Evolutionary conservation across 2,113 vertebrate genomes (phyloP).

Genomic region (Clarias macrocephalus): DNA sequence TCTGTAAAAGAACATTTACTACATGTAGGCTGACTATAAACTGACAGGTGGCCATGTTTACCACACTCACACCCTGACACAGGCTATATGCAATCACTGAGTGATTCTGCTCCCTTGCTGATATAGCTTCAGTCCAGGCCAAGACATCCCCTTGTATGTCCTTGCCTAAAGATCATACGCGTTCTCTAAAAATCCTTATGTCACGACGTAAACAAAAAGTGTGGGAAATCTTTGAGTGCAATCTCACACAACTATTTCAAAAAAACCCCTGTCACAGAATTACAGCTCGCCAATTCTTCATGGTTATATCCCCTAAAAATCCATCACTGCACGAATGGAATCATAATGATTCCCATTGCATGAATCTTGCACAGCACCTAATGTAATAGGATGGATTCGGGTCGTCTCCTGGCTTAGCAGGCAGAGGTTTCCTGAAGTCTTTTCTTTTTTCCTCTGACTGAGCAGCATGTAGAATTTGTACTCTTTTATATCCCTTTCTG

Average conservation of each 20-base stretch:
- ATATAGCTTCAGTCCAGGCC: neutral
- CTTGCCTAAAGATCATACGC: conserved; percentile 7
- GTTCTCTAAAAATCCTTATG: conserved; percentile 3
- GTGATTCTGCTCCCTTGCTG: neutral
- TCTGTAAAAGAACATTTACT: conserved; percentile 13
- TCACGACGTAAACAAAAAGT: conserved; percentile 24
- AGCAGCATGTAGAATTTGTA: conserved; percentile 20
- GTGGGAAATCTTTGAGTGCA: conserved; percentile 10
- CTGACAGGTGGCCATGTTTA: conserved; percentile 14
- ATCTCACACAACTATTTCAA: neutral
- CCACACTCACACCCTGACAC: neutral
- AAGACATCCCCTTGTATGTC: neutral
- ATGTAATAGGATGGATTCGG: conserved; percentile 76
- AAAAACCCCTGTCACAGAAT: conserved; percentile 68
- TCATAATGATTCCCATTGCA: conserved; percentile 74
- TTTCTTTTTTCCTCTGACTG: conserved; percentile 55
- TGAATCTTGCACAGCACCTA: conserved; percentile 59
- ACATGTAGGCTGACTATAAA: neutral
- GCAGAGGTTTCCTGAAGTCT: conserved; percentile 35
- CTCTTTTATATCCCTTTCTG: neutral
- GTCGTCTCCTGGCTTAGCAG: conserved; percentile 62
- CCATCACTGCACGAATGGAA: conserved; percentile 72
- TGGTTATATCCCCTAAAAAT: conserved; percentile 75
- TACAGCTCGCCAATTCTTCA: conserved; percentile 67
- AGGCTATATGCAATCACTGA: neutral